A percentile compares a stretch with the other conserved stretches of the same genome.
These are phyloP conservation scores for Drosophila imparisetae DNA, from an alignment of 2,888 invertebrate species.

Conservation along the genomic window DNA sequence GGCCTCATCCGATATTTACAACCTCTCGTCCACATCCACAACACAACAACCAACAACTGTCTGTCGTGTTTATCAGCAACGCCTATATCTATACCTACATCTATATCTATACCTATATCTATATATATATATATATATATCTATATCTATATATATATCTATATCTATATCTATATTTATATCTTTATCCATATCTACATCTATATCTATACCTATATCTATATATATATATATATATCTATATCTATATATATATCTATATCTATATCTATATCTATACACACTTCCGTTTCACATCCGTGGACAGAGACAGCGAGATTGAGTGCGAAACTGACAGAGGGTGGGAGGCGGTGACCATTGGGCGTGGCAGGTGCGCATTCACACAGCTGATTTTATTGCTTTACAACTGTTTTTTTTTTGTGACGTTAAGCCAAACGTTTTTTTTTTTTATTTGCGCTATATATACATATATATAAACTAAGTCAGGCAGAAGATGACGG, in stretches of 20 bases:
- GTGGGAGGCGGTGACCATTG: conserved; percentile 3
- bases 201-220: conserved; percentile 64
- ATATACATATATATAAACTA: conserved; percentile 25
- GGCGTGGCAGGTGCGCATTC: conserved; percentile 34
- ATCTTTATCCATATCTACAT: conserved; percentile 41
- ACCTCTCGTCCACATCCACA: neutral
- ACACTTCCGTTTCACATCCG: conserved; percentile 76
- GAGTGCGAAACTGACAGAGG: neutral
- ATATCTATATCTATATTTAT: conserved; percentile 55
- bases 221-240: conserved; percentile 41
- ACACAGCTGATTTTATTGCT: conserved; percentile 59
- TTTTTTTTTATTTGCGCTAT: conserved; percentile 48
- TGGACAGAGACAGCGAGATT: conserved; percentile 31
- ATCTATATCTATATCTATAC: conserved; percentile 71
- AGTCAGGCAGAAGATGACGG: conserved; percentile 18
- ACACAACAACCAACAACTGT: no score
- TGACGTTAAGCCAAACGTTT: conserved; percentile 3
- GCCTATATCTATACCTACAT: neutral
- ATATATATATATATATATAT: neutral
- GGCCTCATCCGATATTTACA: conserved; percentile 1
- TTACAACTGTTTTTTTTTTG: conserved; percentile 60
- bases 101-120: neutral
- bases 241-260: conserved; percentile 61
- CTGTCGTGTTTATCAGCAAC: neutral
- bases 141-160: neutral